Evolutionary conservation across 2,797 vertebrate species (phyloP).

Genomic region (Chaetodon trifasciatus): DNA sequence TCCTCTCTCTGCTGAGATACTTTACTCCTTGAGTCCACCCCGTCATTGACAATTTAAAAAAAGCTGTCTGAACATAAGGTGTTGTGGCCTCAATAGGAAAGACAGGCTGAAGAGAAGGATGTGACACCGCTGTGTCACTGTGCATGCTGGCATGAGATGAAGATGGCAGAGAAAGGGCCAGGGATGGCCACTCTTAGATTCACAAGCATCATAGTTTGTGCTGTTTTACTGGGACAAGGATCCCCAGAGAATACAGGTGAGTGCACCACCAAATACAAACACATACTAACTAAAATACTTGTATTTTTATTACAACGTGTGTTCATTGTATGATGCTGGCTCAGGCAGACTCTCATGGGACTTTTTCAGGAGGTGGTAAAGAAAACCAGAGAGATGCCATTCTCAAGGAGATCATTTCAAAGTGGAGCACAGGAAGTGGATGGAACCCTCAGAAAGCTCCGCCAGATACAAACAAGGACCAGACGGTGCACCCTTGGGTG

Average conservation of each 20-base stretch:
- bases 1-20: constrained; percentile 72
- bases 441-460: constrained; percentile 63
- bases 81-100: constrained; percentile 46
- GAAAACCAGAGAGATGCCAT: constrained; percentile 73
- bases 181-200: constrained; percentile 73
- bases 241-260: constrained; percentile 77
- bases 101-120: constrained; percentile 54
- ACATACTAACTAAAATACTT: background rate
- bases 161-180: constrained; percentile 69
- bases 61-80: background rate
- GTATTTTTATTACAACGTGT: background rate
- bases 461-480: constrained; percentile 64
- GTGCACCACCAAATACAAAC: constrained; percentile 31
- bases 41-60: constrained; percentile 24
- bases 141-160: constrained; percentile 70
- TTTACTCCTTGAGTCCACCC: constrained; percentile 68
- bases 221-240: constrained; percentile 75
- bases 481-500: constrained; percentile 73
- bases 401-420: constrained; percentile 81
- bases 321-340: background rate
- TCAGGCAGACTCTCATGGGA: constrained; percentile 6
- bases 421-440: constrained; percentile 77
- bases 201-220: constrained; percentile 74
- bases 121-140: constrained; percentile 60
- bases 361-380: constrained; percentile 67